These are phyloP conservation scores for Mastomys coucha DNA, from an alignment of 2,113 vertebrate species.

Conservation along the genomic window DNA sequence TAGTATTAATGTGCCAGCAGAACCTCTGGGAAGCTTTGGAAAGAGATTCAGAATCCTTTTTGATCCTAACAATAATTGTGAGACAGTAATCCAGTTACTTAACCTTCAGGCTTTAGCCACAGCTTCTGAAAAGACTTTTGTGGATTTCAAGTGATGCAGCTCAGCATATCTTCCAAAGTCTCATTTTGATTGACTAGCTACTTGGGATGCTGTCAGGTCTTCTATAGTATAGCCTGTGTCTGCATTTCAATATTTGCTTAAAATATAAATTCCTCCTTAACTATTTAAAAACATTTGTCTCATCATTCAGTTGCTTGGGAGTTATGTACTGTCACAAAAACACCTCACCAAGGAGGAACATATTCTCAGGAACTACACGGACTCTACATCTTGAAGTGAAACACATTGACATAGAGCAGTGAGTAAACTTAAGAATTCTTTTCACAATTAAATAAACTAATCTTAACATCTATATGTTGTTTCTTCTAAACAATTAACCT, in stretches of 20 bases:
- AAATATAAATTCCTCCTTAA: constrained; percentile 53
- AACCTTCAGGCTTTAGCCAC: constrained; percentile 13
- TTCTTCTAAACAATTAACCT: not conserved
- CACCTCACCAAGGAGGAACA: not conserved
- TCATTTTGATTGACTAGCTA: constrained; percentile 62
- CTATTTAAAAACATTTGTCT: constrained; percentile 39
- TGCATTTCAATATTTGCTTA: constrained; percentile 49
- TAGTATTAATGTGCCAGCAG: not conserved
- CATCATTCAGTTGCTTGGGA: constrained; percentile 10
- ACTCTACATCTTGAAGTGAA: not conserved
- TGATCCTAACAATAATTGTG: constrained; percentile 31
- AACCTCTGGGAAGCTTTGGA: not conserved
- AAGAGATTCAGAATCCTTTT: constrained; percentile 29
- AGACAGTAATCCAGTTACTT: not conserved
- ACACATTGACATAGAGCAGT: not conserved
- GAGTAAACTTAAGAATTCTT: not conserved
- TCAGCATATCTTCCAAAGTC: not conserved
- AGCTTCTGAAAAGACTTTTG: not conserved
- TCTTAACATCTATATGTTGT: not conserved
- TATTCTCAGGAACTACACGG: not conserved
- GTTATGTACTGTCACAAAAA: not conserved
- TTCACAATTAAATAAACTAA: not conserved
- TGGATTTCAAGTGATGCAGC: not conserved
- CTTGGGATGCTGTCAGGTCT: constrained; percentile 31
- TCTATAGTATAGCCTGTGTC: constrained; percentile 9